Percentiles rank a stretch among this genome's conserved stretches.
Evolutionary conservation across 2,797 vertebrate species (phyloP).

Genomic region (Clarias fuscus): DNA sequence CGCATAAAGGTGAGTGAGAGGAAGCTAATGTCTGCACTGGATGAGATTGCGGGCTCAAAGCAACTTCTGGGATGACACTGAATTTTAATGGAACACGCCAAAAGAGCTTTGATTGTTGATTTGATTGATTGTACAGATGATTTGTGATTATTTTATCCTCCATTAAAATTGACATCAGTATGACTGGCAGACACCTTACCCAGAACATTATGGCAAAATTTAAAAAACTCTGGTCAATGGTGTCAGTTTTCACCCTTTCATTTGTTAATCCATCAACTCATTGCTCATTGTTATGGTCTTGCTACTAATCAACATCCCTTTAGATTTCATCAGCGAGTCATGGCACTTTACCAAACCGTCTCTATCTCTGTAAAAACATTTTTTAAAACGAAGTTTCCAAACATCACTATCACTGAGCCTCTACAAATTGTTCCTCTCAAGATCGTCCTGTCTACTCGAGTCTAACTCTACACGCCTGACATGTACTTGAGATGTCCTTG

Average conservation of each 20-base stretch:
- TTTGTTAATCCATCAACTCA: background rate
- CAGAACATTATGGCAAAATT: background rate
- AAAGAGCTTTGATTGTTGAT: background rate
- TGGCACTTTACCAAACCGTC: background rate
- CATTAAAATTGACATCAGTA: background rate
- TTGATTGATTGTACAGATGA: background rate
- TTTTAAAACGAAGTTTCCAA: background rate
- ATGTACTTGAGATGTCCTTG: slow-evolving; percentile 22
- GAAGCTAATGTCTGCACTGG: background rate
- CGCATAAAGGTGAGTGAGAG: background rate
- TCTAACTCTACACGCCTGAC: slow-evolving; percentile 8
- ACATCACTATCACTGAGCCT: background rate
- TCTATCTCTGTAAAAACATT: background rate
- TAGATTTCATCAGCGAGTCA: background rate
- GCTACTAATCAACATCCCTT: background rate
- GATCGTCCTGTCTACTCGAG: slow-evolving; percentile 9
- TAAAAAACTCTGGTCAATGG: background rate
- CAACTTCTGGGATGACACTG: background rate
- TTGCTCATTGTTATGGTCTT: background rate
- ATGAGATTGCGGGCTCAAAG: background rate
- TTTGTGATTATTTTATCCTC: background rate
- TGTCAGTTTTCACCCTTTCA: background rate
- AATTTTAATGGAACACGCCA: background rate
- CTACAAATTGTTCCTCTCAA: background rate
- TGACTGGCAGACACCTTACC: background rate